These are phyloP conservation scores for Falco naumanni DNA, from an alignment of 2,797 vertebrate species.

Conservation along the genomic window DNA sequence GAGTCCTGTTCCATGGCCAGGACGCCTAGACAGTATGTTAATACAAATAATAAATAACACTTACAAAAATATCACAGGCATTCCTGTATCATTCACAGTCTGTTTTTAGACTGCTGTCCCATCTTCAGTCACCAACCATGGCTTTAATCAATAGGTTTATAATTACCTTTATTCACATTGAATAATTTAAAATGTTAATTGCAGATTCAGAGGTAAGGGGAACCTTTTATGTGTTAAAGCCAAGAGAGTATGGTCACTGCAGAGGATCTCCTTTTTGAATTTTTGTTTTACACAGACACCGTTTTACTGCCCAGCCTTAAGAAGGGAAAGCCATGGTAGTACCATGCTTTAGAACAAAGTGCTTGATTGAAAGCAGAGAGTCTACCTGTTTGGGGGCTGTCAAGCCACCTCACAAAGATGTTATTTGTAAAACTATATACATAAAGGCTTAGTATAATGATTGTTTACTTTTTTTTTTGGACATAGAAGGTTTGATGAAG, in stretches of 20 bases:
- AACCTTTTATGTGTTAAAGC: background rate
- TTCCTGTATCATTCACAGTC: slow-evolving; percentile 30
- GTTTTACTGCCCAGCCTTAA: background rate
- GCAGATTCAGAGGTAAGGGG: background rate
- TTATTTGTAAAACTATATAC: background rate
- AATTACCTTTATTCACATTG: background rate
- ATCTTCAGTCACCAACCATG: background rate
- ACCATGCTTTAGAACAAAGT: slow-evolving; percentile 1
- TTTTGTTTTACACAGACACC: background rate
- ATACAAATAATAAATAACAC: slow-evolving; percentile 66
- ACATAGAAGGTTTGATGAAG: background rate
- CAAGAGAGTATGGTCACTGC: background rate
- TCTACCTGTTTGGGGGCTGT: background rate
- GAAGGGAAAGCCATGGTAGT: slow-evolving; percentile 22
- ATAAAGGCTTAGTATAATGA: background rate
- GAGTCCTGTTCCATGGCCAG: slow-evolving; percentile 22
- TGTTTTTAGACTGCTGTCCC: slow-evolving; percentile 38
- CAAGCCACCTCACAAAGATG: background rate
- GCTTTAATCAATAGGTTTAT: background rate
- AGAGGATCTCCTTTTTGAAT: background rate
- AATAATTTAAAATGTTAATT: background rate
- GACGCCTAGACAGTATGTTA: slow-evolving; percentile 53
- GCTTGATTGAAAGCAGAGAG: slow-evolving; percentile 6
- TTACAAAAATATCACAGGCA: slow-evolving; percentile 63
- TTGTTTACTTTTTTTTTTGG: background rate